A percentile compares a stretch with the other conserved stretches of the same genome.
Conservation (phyloP, 2,113 vertebrate genomes). For the Phalacrocorax carbo region DNA sequence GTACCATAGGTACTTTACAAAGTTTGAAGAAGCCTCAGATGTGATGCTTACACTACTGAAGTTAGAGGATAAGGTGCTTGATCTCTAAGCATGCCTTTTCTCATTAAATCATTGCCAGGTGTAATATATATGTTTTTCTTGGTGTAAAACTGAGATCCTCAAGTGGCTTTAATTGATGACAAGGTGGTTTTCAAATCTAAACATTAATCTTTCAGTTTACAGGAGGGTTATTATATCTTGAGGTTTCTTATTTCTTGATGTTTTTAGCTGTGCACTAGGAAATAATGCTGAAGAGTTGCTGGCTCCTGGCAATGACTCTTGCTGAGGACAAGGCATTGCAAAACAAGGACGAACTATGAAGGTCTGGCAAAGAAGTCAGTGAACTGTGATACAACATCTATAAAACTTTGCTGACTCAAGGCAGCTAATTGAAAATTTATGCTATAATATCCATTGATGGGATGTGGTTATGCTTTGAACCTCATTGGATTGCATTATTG, state of each 20-base stretch:
- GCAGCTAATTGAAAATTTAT: conserved; percentile 27
- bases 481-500: not conserved
- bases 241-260: not conserved
- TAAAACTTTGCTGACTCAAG: conserved; percentile 49
- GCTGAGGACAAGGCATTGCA: conserved; percentile 5
- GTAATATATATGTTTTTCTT: not conserved
- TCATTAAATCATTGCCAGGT: not conserved
- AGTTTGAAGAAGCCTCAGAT: not conserved
- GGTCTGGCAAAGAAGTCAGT: not conserved
- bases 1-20: not conserved
- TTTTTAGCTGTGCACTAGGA: not conserved
- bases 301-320: conserved; percentile 12
- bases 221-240: not conserved
- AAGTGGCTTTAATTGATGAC: not conserved
- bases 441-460: not conserved
- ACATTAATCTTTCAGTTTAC: not conserved
- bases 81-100: not conserved
- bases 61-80: not conserved
- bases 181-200: not conserved
- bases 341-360: conserved; percentile 17
- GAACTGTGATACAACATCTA: not conserved
- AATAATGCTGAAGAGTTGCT: not conserved
- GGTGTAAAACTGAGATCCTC: not conserved
- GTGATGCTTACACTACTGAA: not conserved
- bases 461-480: conserved; percentile 29